These are phyloP conservation scores for Opisthograptis luteolata DNA, from an alignment of 2,888 invertebrate species.

Conservation along the genomic window DNA sequence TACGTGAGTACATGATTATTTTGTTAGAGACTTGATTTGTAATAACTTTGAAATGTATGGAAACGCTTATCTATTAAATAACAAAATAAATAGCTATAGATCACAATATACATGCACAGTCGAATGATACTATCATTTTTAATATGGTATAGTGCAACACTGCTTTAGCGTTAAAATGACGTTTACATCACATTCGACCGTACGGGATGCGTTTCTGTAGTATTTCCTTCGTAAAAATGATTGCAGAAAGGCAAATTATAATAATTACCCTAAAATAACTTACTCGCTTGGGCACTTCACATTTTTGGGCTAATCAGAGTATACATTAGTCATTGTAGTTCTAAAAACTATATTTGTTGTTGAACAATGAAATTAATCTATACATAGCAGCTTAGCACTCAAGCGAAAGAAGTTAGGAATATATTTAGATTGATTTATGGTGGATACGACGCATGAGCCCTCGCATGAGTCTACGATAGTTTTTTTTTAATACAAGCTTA, in stretches of 20 bases:
- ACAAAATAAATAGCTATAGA: constrained; percentile 74
- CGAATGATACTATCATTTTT: constrained; percentile 35
- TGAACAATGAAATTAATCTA: neutral
- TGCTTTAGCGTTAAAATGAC: no score
- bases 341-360: neutral
- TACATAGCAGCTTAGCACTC: constrained; percentile 39
- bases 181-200: constrained; percentile 52
- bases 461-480: neutral
- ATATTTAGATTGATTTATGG: constrained; percentile 39
- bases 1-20: constrained; percentile 39
- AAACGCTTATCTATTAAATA: constrained; percentile 65
- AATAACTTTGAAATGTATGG: constrained; percentile 42
- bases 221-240: constrained; percentile 75
- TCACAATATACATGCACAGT: constrained; percentile 61
- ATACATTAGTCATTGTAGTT: neutral
- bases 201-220: constrained; percentile 64
- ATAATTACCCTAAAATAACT: constrained; percentile 57
- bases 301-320: constrained; percentile 6
- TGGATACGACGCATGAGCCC: constrained; percentile 27
- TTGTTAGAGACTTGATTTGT: constrained; percentile 24
- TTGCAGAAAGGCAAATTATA: constrained; percentile 72
- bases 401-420: constrained; percentile 50
- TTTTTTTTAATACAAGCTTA: neutral
- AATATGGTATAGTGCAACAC: no score
- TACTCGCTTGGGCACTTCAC: constrained; percentile 40